Percentiles rank a stretch among this genome's conserved stretches.
These are phyloP conservation scores for Suncus etruscus DNA, from an alignment of 2,113 vertebrate genomes.

Conservation along the genomic window DNA sequence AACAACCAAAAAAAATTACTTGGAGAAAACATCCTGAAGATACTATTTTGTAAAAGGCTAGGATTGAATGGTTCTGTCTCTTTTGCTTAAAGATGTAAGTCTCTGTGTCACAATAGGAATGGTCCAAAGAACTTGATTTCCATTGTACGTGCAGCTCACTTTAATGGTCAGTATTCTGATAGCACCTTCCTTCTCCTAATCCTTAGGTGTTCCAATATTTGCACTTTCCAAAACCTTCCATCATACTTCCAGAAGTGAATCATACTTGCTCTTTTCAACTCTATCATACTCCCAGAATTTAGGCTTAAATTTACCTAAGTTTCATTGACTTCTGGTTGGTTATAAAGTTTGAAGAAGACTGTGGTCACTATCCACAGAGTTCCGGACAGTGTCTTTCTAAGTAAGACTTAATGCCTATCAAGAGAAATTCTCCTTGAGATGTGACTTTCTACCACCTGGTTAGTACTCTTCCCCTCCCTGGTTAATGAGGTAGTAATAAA, in stretches of 20 bases:
- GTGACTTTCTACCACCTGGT: rapidly evolving
- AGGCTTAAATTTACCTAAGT: too few species aligned
- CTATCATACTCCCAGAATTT: neutral
- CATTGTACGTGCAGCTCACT: neutral
- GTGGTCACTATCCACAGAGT: neutral
- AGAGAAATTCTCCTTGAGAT: neutral
- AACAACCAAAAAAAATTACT: neutral
- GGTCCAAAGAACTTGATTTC: neutral
- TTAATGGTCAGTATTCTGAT: neutral
- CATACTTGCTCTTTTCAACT: neutral
- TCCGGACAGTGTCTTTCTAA: neutral
- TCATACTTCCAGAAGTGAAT: neutral
- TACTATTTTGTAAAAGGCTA: neutral
- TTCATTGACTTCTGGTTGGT: neutral
- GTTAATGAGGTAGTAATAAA: rapidly evolving
- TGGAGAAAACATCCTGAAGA: neutral
- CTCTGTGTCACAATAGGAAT: neutral
- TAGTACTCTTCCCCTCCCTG: neutral
- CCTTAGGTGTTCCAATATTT: neutral
- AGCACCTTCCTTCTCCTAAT: neutral
- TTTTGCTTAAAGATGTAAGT: neutral
- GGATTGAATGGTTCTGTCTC: neutral
- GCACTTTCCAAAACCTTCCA: neutral
- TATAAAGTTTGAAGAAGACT: neutral
- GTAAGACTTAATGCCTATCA: neutral